Conservation (phyloP, 2,888 invertebrate species). For the Amiota mariae region DNA sequence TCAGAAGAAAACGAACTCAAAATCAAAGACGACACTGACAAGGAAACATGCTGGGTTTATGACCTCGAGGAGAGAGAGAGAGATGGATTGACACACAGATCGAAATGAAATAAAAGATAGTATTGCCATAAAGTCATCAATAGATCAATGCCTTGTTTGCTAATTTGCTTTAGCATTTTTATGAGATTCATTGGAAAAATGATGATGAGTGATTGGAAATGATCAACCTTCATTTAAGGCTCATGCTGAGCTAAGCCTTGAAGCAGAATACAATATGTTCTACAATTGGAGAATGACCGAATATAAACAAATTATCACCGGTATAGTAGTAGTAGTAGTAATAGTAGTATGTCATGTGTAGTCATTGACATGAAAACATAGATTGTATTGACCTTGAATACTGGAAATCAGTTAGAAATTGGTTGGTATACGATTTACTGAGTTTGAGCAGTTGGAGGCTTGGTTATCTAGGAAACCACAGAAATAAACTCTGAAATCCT, state of each 20-base stretch:
- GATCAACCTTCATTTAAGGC: background rate
- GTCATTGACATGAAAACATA: too few relatives aligned
- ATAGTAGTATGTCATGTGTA: background rate
- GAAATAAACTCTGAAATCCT: too few relatives aligned
- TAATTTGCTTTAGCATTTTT: constrained; percentile 56
- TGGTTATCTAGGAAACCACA: too few relatives aligned
- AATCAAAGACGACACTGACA: background rate
- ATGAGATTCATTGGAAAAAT: constrained; percentile 9
- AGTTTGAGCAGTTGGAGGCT: too few relatives aligned
- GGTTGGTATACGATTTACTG: too few relatives aligned
- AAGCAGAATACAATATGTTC: background rate
- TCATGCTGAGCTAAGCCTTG: constrained; percentile 12
- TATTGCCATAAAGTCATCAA: constrained; percentile 8
- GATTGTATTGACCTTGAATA: too few relatives aligned
- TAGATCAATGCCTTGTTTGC: constrained; percentile 41
- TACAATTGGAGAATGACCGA: constrained; percentile 48
- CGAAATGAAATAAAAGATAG: too few relatives aligned
- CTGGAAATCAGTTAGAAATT: too few relatives aligned
- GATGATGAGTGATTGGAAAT: background rate
- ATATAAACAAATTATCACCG: constrained; percentile 61
- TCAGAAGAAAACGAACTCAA: too few relatives aligned
- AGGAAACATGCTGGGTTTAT: constrained; percentile 8
- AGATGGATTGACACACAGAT: background rate
- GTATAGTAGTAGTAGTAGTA: too few relatives aligned
- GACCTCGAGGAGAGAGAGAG: background rate